Conservation (phyloP, 2,888 invertebrate species). For the Smittia aterrima region DNA sequence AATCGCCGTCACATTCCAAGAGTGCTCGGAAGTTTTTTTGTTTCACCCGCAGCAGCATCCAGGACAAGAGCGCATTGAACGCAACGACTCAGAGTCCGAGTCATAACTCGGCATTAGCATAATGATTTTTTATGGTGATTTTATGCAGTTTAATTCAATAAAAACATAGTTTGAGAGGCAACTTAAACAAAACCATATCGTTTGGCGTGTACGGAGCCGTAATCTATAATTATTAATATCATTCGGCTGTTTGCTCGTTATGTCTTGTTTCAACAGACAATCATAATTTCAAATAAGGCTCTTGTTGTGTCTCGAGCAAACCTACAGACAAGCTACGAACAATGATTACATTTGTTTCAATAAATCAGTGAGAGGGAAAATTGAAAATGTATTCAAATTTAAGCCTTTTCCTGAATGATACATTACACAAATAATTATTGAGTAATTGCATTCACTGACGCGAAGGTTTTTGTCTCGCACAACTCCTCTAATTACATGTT, state of each 20-base stretch:
- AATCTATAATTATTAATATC: slow-evolving; percentile 12
- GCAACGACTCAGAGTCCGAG: neutral
- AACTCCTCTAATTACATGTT: neutral
- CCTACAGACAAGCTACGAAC: neutral
- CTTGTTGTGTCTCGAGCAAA: neutral
- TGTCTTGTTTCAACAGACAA: neutral
- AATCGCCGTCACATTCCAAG: neutral
- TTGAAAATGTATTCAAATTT: neutral
- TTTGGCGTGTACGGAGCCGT: neutral
- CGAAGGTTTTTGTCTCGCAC: neutral
- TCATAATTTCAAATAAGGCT: slow-evolving; percentile 11
- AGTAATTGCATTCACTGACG: neutral
- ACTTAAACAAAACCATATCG: slow-evolving; percentile 2
- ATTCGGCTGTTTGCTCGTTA: neutral
- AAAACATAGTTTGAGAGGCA: neutral
- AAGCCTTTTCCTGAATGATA: neutral
- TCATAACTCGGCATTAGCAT: slow-evolving; percentile 6
- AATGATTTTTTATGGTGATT: neutral
- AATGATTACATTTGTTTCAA: neutral
- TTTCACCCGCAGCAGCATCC: neutral
- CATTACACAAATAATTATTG: neutral
- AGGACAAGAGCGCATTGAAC: neutral
- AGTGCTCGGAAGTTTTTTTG: no score
- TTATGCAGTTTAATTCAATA: neutral
- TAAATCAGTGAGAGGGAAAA: neutral